A percentile compares a stretch with the other conserved stretches of the same genome.
These are phyloP conservation scores for Epicauta chinensis DNA, from an alignment of 1,140 invertebrate genomes.

Conservation along the genomic window DNA sequence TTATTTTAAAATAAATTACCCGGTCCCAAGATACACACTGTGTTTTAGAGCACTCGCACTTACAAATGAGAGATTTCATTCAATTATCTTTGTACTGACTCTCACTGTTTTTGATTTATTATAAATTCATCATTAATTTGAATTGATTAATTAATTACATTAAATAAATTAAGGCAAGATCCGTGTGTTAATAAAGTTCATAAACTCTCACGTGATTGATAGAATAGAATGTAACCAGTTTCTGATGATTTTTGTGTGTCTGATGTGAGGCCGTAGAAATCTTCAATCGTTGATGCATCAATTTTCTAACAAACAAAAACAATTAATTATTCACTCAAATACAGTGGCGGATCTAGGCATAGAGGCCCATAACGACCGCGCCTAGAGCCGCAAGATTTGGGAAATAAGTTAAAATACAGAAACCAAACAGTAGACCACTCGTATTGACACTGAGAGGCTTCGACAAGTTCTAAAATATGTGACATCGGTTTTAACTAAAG, in stretches of 20 bases:
- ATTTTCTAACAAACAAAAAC: constrained; percentile 94
- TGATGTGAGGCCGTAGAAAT: constrained; percentile 98
- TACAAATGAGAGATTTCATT: constrained; percentile 7
- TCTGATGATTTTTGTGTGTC: constrained; percentile 98
- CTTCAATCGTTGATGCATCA: constrained; percentile 96
- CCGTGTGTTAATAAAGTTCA: constrained; percentile 28
- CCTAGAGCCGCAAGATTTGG: constrained; percentile 18
- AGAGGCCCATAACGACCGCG: too few relatives aligned
- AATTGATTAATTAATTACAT: too few relatives aligned
- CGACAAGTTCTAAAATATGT: too few relatives aligned
- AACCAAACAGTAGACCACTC: too few relatives aligned
- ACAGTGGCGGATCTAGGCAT: too few relatives aligned
- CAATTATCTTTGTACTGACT: background rate
- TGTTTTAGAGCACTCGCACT: too few relatives aligned
- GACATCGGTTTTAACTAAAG: too few relatives aligned
- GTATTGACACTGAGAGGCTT: too few relatives aligned
- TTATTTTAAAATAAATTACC: background rate
- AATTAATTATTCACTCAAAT: too few relatives aligned
- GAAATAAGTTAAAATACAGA: background rate
- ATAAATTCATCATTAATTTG: background rate
- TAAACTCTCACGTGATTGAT: constrained; percentile 85
- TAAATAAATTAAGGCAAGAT: constrained; percentile 28
- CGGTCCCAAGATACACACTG: background rate
- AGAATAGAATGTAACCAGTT: constrained; percentile 99
- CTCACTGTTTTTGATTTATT: background rate